Conservation (phyloP, 2,113 vertebrate genomes). For the Calidris pugnax region DNA sequence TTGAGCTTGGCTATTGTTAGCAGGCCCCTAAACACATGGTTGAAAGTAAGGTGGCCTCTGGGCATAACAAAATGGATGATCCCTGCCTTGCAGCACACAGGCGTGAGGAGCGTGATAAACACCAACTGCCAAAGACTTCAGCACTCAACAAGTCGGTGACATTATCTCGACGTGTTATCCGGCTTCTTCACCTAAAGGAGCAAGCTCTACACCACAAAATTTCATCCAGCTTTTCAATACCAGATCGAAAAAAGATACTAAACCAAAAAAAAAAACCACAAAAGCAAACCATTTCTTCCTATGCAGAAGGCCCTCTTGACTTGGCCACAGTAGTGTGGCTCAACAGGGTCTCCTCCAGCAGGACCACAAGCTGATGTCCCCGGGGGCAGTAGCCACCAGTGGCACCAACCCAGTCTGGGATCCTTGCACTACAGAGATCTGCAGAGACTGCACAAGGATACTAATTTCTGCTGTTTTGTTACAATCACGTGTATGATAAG, state of each 20-base stretch:
- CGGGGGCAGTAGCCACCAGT: fast-evolving
- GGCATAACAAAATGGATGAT: background rate
- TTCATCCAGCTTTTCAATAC: background rate
- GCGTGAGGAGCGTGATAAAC: background rate
- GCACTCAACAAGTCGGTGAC: background rate
- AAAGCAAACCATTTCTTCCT: background rate
- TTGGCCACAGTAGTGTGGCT: fast-evolving
- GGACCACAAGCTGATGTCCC: background rate
- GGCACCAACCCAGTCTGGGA: background rate
- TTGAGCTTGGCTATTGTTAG: background rate
- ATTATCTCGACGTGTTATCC: background rate
- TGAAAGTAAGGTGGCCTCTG: background rate
- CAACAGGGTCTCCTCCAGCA: fast-evolving
- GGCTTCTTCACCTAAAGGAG: background rate
- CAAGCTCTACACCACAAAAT: background rate
- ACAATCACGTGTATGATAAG: fast-evolving
- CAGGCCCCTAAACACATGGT: background rate
- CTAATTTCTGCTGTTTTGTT: background rate
- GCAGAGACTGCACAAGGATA: background rate
- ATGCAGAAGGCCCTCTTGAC: background rate
- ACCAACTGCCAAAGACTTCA: background rate
- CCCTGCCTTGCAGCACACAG: background rate
- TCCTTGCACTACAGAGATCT: background rate
- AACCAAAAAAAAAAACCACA: background rate
- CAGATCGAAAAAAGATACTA: background rate